Base-by-base conservation (phyloP, 2,797 vertebrate genomes). In the Poecile montanus region DNA sequence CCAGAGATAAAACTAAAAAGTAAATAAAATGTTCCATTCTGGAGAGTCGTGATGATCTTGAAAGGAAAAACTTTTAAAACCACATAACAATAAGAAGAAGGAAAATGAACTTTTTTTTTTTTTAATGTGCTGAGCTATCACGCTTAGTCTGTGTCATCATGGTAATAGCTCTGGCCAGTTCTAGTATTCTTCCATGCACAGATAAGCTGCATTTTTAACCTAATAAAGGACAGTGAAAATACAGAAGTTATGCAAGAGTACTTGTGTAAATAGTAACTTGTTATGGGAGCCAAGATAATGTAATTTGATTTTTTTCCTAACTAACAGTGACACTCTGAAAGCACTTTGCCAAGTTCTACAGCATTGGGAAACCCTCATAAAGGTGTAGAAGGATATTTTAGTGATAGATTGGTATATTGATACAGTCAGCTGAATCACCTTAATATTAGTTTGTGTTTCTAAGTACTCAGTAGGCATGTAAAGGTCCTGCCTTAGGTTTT, bases 161-260 rank as follows among this genome's bases (percentile, higher is more conserved):
- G 89, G 87, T 75, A 75, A 77, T 92, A 89, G 32, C 32, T 92
- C 72, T 88, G 36, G 4, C 26, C 3, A 0, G n/a, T 85, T 85
- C 68, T 68, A 62, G 45, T 91, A 74, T 95, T 95, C 67, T 76
- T 89, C 67, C 56, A 36, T 70, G 58, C 38, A 72, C 36, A 72
- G 54, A 80, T 85, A 88, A 85, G n/a, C 47, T 89, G 63, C n/a
- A n/a, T 91, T 92, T 93, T 95, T 89, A 85, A 75, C 44, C 70
- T 91, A 81, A 72, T 66, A 85, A 85, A 32, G 48, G 44, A 68
- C 71, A 93, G 27, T 29, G 38, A 79, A 84, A 94, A 79, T 45
- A 63, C 20, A 58, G 44, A 42, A n/a, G 66, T 89, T 89, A 84
- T 68, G 27, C 42, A 82, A 74, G 36, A 21, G 32, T 82, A 62